Evolutionary conservation across 2,113 vertebrate species (phyloP).

Genomic region (Bos javanicus): DNA sequence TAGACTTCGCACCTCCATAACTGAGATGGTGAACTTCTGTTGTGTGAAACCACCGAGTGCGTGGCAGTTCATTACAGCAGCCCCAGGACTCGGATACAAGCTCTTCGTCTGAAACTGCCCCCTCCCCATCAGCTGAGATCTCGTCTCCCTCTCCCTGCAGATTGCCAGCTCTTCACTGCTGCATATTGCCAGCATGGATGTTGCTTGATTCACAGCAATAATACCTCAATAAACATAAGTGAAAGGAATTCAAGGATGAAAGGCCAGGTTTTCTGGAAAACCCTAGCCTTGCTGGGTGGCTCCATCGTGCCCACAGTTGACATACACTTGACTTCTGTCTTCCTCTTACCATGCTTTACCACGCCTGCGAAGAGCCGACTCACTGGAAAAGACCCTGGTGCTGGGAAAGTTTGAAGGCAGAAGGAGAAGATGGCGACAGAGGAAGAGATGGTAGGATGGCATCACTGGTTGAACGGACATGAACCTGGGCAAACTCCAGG

Average conservation of each 20-base stretch:
- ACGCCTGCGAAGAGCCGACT: neutral
- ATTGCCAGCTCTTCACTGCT: neutral
- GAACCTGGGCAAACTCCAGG: neutral
- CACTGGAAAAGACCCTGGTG: neutral
- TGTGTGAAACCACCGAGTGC: neutral
- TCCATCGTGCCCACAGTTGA: fast-evolving
- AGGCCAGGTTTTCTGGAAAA: neutral
- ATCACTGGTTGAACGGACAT: neutral
- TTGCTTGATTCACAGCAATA: neutral
- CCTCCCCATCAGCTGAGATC: neutral
- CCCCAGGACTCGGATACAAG: fast-evolving
- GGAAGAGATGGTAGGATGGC: neutral
- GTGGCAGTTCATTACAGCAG: neutral
- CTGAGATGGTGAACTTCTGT: neutral
- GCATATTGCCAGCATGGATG: fast-evolving
- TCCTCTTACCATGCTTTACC: no score
- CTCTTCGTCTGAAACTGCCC: fast-evolving
- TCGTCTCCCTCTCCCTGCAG: neutral
- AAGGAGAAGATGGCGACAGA: neutral
- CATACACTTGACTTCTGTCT: neutral
- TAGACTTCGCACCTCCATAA: neutral
- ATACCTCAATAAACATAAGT: neutral
- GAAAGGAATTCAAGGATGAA: neutral
- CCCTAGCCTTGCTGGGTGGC: neutral
- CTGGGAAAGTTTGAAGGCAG: neutral